phyloP scores from a whole-genome alignment of 92 coral and sea anemone genomes.

The Micromussa lordhowensis region DNA sequence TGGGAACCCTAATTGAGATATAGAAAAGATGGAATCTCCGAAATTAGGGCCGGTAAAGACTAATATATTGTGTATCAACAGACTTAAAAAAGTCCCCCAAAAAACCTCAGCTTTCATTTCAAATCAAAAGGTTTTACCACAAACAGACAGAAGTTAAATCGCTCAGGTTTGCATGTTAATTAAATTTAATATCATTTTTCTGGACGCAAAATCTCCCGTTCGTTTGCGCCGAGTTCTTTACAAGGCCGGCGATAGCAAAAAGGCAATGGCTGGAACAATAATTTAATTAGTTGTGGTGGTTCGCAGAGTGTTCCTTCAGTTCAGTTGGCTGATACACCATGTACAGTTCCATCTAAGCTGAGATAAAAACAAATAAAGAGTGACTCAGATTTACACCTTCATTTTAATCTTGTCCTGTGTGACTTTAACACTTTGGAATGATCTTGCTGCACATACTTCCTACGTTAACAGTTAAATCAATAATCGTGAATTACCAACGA shows the following conservation, averaged over 20 bases:
- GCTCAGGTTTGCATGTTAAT: not conserved
- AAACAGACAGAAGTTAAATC: not conserved
- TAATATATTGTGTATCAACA: not conserved
- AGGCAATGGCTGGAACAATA: not conserved
- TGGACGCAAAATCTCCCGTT: not conserved
- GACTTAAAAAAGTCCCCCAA: not conserved
- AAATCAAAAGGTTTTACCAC: not conserved
- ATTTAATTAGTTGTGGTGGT: not conserved
- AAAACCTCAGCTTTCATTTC: not conserved
- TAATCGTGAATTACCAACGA: not conserved
- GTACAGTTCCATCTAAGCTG: not conserved
- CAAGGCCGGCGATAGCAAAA: not conserved
- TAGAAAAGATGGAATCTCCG: too few species aligned
- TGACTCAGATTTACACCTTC: not conserved
- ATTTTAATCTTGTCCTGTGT: not conserved
- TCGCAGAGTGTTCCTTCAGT: not conserved
- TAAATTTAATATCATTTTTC: not conserved
- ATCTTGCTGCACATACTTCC: not conserved
- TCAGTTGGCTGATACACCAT: not conserved
- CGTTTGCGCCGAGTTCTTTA: not conserved
- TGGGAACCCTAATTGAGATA: not conserved
- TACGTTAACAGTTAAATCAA: not conserved
- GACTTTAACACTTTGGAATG: not conserved
- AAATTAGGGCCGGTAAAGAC: not conserved
- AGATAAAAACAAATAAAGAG: not conserved